A percentile compares a stretch with the other conserved stretches of the same genome.
These are phyloP conservation scores for Nyctereutes procyonoides DNA, from an alignment of 2,113 vertebrate genomes.

Conservation along the genomic window DNA sequence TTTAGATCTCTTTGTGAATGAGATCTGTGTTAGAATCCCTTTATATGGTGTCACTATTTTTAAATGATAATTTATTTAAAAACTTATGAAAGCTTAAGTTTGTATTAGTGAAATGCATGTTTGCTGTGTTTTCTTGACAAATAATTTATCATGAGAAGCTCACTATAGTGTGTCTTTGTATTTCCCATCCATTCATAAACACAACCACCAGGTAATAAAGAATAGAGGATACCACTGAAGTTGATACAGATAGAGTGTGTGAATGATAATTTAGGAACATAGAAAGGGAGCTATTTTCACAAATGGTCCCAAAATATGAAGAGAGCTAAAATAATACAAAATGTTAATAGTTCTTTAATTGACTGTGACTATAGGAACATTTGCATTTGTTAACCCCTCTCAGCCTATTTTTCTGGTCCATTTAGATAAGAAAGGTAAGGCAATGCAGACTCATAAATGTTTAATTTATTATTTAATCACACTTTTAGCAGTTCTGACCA, in stretches of 20 bases:
- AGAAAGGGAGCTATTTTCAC: neutral
- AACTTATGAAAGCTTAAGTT: neutral
- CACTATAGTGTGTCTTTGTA: neutral
- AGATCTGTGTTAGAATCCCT: neutral
- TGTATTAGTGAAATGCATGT: neutral
- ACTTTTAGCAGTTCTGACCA: neutral
- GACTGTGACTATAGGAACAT: neutral
- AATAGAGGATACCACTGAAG: neutral
- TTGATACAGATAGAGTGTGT: neutral
- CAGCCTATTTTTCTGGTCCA: neutral
- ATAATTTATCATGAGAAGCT: neutral
- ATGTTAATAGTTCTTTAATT: neutral
- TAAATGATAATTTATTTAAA: slow-evolving; percentile 1
- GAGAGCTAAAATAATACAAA: neutral
- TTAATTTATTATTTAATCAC: neutral
- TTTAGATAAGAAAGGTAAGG: neutral
- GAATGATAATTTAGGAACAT: neutral
- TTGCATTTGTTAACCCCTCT: neutral
- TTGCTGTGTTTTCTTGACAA: neutral
- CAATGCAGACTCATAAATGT: rapidly evolving
- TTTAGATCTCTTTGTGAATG: neutral
- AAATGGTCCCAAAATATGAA: neutral
- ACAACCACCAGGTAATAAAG: neutral
- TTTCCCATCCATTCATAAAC: neutral
- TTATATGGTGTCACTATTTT: neutral